Evolutionary conservation across 2,797 vertebrate species (phyloP).

Genomic region (Lutjanus campechanus): DNA sequence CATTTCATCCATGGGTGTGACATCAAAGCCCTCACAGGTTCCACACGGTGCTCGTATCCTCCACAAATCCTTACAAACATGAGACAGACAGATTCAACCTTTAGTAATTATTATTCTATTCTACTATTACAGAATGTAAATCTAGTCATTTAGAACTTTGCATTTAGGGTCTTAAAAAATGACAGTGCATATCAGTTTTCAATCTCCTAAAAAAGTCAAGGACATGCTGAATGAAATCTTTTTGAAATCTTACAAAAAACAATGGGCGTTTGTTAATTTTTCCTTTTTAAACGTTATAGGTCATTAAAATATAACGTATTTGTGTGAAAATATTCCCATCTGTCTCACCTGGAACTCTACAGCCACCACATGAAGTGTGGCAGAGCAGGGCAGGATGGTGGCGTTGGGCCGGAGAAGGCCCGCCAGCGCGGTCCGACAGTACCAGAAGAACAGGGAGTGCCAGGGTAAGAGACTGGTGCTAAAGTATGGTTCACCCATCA

Average conservation of each 20-base stretch:
- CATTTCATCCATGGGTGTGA: constrained; percentile 97
- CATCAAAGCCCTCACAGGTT: constrained; percentile 94
- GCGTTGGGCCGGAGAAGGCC: constrained; percentile 81
- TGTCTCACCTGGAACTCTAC: constrained; percentile 93
- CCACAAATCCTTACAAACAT: constrained; percentile 91
- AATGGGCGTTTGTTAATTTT: too few relatives aligned
- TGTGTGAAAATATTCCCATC: not conserved
- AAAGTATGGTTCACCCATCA: constrained; percentile 95
- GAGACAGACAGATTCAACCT: not conserved
- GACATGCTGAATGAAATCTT: not conserved
- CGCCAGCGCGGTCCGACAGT: constrained; percentile 89
- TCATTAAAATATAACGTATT: not conserved
- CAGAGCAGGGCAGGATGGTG: constrained; percentile 89
- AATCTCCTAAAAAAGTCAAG: not conserved
- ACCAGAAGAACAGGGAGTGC: constrained; percentile 99
- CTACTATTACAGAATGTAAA: not conserved
- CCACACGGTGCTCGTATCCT: constrained; percentile 93
- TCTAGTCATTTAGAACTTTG: not conserved
- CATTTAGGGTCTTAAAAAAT: not conserved
- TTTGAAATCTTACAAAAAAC: too few relatives aligned
- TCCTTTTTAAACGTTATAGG: not conserved
- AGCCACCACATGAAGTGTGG: constrained; percentile 87
- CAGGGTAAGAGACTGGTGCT: constrained; percentile 95
- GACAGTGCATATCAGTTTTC: not conserved
- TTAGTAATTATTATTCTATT: too few relatives aligned